Conservation (phyloP, 1,140 invertebrate species). For the Laupala kohalensis region DNA sequence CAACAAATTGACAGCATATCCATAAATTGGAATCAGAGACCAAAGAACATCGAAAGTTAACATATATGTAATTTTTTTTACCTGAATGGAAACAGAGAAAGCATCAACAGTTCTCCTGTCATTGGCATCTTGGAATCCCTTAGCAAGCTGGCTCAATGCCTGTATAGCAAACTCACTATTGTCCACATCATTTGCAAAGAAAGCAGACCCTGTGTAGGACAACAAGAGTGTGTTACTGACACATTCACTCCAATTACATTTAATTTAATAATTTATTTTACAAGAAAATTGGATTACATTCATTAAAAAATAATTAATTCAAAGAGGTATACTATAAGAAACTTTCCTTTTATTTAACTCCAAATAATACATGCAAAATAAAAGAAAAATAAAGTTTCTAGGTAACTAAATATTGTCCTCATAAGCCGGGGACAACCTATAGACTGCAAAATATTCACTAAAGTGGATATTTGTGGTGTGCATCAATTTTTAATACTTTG, state of each 20-base stretch:
- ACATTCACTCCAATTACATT: neutral
- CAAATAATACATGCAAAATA: neutral
- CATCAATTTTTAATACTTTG: too few relatives aligned
- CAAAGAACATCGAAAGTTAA: too few relatives aligned
- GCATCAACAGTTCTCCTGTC: slow-evolving; percentile 44
- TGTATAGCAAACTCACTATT: neutral
- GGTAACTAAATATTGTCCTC: too few relatives aligned
- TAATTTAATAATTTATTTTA: neutral
- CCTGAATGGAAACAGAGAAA: slow-evolving; percentile 55
- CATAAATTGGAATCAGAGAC: too few relatives aligned
- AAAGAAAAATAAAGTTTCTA: neutral
- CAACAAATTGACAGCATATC: too few relatives aligned
- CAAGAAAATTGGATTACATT: neutral
- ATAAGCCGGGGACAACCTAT: too few relatives aligned
- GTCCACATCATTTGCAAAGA: neutral
- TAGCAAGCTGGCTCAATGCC: slow-evolving; percentile 8
- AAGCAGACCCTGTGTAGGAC: neutral
- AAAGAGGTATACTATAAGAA: neutral
- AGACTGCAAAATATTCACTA: too few relatives aligned
- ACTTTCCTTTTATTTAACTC: neutral
- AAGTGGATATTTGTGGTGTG: too few relatives aligned
- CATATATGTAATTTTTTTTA: too few relatives aligned
- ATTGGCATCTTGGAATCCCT: slow-evolving; percentile 6
- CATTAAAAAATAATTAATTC: neutral
- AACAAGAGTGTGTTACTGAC: neutral